Evolutionary conservation across 2,797 vertebrate genomes (phyloP).

Genomic region (Galago senegalensis): DNA sequence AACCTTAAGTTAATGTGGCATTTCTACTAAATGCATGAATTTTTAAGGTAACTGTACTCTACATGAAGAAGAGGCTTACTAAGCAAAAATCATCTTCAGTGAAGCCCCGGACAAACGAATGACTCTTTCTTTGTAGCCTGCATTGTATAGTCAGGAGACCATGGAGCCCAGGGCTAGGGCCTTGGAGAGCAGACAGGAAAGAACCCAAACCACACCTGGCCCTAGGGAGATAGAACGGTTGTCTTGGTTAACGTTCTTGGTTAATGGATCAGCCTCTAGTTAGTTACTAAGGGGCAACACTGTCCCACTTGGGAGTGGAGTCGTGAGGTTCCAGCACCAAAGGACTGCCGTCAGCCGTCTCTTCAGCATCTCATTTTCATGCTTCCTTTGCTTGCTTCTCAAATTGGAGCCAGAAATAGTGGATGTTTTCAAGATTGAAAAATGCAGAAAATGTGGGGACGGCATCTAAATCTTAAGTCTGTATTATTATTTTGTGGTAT

Average conservation of each 20-base stretch:
- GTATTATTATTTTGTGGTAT: slow-evolving; percentile 1
- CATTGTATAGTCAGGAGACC: not conserved
- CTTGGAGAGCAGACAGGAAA: slow-evolving; percentile 4
- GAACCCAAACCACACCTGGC: slow-evolving; percentile 29
- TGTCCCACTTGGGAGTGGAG: not conserved
- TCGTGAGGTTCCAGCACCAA: not conserved
- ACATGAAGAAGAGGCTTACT: slow-evolving; percentile 23
- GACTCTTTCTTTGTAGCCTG: slow-evolving; percentile 33
- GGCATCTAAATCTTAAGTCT: slow-evolving; percentile 46
- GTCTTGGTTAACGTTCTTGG: not conserved
- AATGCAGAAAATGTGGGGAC: slow-evolving; percentile 45
- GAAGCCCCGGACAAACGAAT: slow-evolving; percentile 25
- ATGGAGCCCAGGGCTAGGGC: slow-evolving; percentile 18
- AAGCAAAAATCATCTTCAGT: slow-evolving; percentile 37
- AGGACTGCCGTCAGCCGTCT: slow-evolving; percentile 2
- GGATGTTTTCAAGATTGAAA: slow-evolving; percentile 39
- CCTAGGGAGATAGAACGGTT: not conserved
- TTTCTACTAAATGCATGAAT: slow-evolving; percentile 62
- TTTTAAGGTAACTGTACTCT: not conserved
- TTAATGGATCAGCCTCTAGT: not conserved
- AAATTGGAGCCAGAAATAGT: slow-evolving; percentile 61
- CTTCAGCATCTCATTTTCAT: slow-evolving; percentile 4
- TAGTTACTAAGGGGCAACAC: slow-evolving; percentile 28
- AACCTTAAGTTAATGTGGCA: not conserved
- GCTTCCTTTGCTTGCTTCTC: slow-evolving; percentile 34